Evolutionary conservation across 2,797 vertebrate genomes (phyloP).

Genomic region (Taeniopygia guttata): DNA sequence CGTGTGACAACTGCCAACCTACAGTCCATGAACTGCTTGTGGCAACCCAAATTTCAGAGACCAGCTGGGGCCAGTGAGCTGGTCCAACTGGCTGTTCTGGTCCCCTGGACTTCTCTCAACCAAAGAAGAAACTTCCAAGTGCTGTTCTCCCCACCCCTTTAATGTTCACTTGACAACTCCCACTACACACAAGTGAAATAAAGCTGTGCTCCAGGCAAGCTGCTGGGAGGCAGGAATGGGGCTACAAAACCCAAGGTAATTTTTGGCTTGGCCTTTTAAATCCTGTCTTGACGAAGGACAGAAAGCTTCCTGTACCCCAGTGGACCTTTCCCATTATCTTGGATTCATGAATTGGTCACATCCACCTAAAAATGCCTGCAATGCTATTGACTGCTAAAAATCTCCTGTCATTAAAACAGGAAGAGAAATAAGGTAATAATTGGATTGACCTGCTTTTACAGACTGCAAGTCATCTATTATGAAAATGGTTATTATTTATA

Average conservation of each 20-base stretch:
- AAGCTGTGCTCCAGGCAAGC: not conserved
- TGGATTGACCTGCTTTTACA: conserved; percentile 43
- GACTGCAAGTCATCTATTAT: conserved; percentile 32
- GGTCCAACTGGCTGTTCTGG: not conserved
- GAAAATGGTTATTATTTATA: conserved; percentile 52
- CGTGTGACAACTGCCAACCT: not conserved
- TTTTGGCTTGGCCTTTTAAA: not conserved
- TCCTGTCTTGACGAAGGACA: not conserved
- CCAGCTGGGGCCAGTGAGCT: not conserved
- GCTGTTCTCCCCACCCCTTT: not conserved
- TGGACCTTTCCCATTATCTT: not conserved
- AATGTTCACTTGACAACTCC: not conserved
- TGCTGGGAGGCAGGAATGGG: not conserved
- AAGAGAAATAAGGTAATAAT: not conserved
- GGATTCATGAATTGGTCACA: not conserved
- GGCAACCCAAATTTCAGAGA: not conserved
- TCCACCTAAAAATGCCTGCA: not conserved
- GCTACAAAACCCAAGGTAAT: not conserved
- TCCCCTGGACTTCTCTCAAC: not conserved
- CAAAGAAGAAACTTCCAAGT: not conserved
- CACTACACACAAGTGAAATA: not conserved
- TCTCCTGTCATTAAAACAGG: not conserved
- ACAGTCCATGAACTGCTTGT: not conserved
- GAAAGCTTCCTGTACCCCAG: not conserved
- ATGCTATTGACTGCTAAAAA: not conserved